Conservation (phyloP, 30 jellyfish, hydroid and myxozoan genomes). For the Turritopsis rubra region DNA sequence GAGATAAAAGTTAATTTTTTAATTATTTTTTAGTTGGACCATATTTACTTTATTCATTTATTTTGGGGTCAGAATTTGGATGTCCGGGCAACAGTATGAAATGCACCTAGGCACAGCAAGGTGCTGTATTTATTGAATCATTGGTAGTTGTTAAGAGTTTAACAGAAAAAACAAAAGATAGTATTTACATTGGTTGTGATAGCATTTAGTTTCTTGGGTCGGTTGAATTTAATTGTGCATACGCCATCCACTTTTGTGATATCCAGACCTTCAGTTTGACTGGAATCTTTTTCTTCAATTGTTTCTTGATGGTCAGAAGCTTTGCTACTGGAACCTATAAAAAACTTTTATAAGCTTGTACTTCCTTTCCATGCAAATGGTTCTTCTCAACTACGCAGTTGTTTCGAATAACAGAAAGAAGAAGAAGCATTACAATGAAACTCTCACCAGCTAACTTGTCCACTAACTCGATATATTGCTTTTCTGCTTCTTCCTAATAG, state of each 20-base stretch:
- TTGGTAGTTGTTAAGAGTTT: background rate
- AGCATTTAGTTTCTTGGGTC: conserved; percentile 76
- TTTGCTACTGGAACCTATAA: background rate
- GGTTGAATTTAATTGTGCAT: conserved; percentile 52
- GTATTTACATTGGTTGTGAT: conserved; percentile 57
- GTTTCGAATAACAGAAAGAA: too few species aligned
- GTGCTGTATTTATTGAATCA: too few species aligned
- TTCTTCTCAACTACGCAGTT: too few species aligned
- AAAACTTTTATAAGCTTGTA: too few species aligned
- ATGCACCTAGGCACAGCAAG: too few species aligned
- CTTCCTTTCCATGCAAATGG: background rate
- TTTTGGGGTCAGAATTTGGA: too few species aligned
- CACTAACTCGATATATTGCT: conserved; percentile 63
- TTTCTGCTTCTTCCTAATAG: conserved; percentile 77
- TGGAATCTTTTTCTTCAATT: background rate
- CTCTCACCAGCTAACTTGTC: conserved; percentile 63
- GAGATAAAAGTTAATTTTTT: too few species aligned
- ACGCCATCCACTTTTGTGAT: conserved; percentile 61
- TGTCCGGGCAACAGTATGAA: too few species aligned
- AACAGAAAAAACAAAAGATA: background rate
- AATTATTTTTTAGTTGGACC: too few species aligned
- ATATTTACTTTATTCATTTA: too few species aligned
- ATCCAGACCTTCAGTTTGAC: conserved; percentile 16
- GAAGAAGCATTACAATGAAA: background rate
- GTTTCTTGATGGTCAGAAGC: background rate